phyloP scores from a whole-genome alignment of 2,113 vertebrate genomes.

The Cololabis saira region DNA sequence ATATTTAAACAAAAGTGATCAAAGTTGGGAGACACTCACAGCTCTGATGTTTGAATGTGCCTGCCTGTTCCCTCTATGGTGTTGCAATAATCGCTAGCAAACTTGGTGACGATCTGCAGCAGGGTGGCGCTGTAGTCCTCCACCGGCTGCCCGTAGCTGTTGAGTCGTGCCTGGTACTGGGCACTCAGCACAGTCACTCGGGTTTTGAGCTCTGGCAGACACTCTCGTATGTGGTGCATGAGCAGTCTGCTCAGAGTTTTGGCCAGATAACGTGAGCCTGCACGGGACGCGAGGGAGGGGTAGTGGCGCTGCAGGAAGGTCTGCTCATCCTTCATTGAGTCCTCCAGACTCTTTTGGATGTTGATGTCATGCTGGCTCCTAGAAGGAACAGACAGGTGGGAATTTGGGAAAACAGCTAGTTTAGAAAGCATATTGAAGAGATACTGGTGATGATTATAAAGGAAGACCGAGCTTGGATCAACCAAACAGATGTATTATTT shows the following conservation, averaged over 20 bases:
- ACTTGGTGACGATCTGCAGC: slow-evolving; percentile 87
- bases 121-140: slow-evolving; percentile 85
- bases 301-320: slow-evolving; percentile 84
- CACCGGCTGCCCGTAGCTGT: slow-evolving; percentile 82
- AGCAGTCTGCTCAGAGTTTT: slow-evolving; percentile 83
- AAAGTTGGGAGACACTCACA: slow-evolving; percentile 72
- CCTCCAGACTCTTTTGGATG: slow-evolving; percentile 79
- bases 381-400: not conserved
- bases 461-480: not conserved
- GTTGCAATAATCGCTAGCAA: slow-evolving; percentile 85
- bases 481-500: not conserved
- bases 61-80: slow-evolving; percentile 85
- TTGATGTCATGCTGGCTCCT: slow-evolving; percentile 87
- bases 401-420: slow-evolving; percentile 1
- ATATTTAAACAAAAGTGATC: not conserved
- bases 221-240: slow-evolving; percentile 86
- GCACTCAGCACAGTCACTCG: slow-evolving; percentile 79
- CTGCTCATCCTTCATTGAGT: slow-evolving; percentile 79
- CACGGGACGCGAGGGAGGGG: slow-evolving; percentile 80
- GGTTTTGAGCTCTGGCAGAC: slow-evolving; percentile 84
- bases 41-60: slow-evolving; percentile 84
- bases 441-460: not conserved
- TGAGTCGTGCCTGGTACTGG: slow-evolving; percentile 83
- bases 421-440: not conserved
- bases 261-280: slow-evolving; percentile 80